Base-by-base conservation (phyloP, 2,113 vertebrate genomes). In the Xiphorhynchus elegans region DNA sequence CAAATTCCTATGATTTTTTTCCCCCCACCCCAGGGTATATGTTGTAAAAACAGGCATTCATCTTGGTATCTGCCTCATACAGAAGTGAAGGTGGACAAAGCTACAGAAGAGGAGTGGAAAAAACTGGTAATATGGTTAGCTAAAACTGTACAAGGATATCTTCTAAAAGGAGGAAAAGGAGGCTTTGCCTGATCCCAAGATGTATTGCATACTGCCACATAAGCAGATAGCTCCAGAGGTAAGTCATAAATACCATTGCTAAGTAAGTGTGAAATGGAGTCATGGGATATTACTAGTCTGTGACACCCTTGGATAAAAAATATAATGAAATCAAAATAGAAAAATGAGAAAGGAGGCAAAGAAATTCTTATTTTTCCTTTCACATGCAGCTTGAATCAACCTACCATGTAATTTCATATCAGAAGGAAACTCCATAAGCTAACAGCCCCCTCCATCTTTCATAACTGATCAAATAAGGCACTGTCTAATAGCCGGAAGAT, bases 231-330 rank as follows among this genome's bases (percentile, higher is more conserved):
- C 63, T 90, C 46, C 53, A 82, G 40, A 91, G 86, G 49, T 87
- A 92, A 94, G 44, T 92, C 72, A 89, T 86, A 83, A 89, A 94
- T 80, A 89, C 44, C 23, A 25, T 49, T 91, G 50, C 76, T 90
- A 97, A 96, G 55, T 53, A 80, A 82, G 83, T 72, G 70, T 97
- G 95, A 95, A 96, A 95, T 90, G 44, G 52, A 95, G 84, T 88
- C 44, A 87, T 60, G 52, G 50, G 52, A 72, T 90, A 47, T 88
- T 94, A 82, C 50, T 50, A 84, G 58, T 50, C 73, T 96, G 5
- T 89, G 80, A 74, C 47, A 84, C 72, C 70, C 40, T 91, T 86
- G 46, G 28, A 17, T 84, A 84, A 91, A 83, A 64, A 90, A 79
- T 67, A 85, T 52, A 53, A 49, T 47, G 35, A 91, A 96, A 69